Conservation (phyloP, 2,888 invertebrate genomes). For the Cordylochernes scorpioides region DNA sequence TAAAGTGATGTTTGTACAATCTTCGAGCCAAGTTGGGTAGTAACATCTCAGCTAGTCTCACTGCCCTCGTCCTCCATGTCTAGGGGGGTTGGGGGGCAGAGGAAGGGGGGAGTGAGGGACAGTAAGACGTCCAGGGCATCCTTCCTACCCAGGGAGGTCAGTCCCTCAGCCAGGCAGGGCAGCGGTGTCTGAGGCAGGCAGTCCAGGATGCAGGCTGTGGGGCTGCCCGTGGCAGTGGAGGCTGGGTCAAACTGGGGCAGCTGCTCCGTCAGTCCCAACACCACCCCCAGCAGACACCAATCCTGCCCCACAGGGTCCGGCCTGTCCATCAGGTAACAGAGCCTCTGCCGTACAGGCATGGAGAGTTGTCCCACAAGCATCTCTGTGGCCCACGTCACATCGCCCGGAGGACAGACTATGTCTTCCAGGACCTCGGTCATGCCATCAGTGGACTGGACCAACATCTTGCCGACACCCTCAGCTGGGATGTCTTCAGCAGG, state of each 20-base stretch:
- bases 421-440: too few relatives aligned
- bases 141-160: constrained; percentile 32
- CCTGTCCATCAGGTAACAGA: constrained; percentile 27
- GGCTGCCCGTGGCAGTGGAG: constrained; percentile 11
- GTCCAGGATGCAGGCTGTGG: constrained; percentile 21
- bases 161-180: constrained; percentile 30
- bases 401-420: too few relatives aligned
- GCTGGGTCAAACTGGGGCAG: constrained; percentile 26
- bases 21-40: too few relatives aligned
- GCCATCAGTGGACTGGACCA: too few relatives aligned
- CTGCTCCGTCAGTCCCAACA: constrained; percentile 28
- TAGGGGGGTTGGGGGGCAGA: too few relatives aligned
- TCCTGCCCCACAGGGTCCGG: constrained; percentile 28
- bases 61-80: too few relatives aligned
- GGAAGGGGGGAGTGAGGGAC: too few relatives aligned
- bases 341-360: constrained; percentile 28
- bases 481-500: too few relatives aligned
- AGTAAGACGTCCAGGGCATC: constrained; percentile 33
- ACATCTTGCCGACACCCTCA: too few relatives aligned
- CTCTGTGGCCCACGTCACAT: constrained; percentile 28
- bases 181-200: constrained; percentile 23
- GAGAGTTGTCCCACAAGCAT: constrained; percentile 33
- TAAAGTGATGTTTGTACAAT: too few relatives aligned
- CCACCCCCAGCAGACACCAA: constrained; percentile 30
- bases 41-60: too few relatives aligned